Percentiles rank a stretch among this genome's conserved stretches.
phyloP scores from a whole-genome alignment of 2,888 invertebrate species.

The Augochlorella aurata region DNA sequence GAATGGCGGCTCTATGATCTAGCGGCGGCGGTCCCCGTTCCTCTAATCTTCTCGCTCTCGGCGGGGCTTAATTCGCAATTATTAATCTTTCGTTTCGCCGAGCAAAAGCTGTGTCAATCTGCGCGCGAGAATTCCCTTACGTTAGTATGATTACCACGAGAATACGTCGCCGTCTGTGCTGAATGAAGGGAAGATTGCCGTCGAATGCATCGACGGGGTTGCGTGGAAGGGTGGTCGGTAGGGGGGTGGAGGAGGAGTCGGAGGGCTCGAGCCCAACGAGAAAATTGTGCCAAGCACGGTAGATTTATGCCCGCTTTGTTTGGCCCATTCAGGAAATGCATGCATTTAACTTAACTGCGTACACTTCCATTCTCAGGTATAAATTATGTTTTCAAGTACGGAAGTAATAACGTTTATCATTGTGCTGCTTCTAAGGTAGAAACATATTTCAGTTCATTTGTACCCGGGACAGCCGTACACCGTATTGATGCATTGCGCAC shows the following conservation, averaged over 20 bases:
- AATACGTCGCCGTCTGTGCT: slow-evolving; percentile 12
- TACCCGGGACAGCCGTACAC: slow-evolving; percentile 26
- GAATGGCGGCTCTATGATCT: not conserved
- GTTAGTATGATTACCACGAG: not conserved
- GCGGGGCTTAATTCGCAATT: not conserved
- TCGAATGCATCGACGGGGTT: slow-evolving; percentile 1
- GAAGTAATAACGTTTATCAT: slow-evolving; percentile 61
- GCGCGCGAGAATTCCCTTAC: not conserved
- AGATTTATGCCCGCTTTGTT: slow-evolving; percentile 55
- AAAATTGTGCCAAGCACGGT: slow-evolving; percentile 50
- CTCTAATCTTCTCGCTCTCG: not conserved
- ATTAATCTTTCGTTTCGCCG: not conserved
- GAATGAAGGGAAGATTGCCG: slow-evolving; percentile 12
- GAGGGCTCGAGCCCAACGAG: slow-evolving; percentile 13
- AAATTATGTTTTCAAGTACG: slow-evolving; percentile 62
- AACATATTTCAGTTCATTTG: slow-evolving; percentile 48
- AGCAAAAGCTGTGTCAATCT: not conserved
- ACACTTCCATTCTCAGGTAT: slow-evolving; percentile 50
- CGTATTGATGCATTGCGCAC: slow-evolving; percentile 40
- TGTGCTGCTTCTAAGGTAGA: slow-evolving; percentile 31
- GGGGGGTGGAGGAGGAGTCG: no score
- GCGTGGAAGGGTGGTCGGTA: no score
- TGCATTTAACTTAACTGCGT: slow-evolving; percentile 62
- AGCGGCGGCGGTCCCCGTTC: not conserved
- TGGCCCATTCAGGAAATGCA: slow-evolving; percentile 62